Base-by-base conservation (phyloP, 2,888 invertebrate genomes). In the Pollenia amentaria region DNA sequence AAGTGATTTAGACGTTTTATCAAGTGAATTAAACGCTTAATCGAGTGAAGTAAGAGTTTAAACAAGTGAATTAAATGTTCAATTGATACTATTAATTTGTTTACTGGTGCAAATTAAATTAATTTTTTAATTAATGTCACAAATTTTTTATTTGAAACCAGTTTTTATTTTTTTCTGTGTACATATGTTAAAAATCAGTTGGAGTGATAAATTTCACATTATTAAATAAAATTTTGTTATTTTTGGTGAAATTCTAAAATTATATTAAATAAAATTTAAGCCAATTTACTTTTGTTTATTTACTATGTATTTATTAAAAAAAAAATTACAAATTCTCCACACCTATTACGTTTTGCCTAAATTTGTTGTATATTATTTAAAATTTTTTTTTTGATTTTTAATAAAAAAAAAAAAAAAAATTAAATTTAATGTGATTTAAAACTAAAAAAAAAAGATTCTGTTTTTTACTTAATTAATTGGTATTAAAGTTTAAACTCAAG, bases 311-410 rank as follows among this genome's bases (percentile, higher is more conserved):
- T 14, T 46, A 55, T 40, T 70, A 70, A 40, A 44, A 21, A 51
- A 40, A 51, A 48, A 29, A 48, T 29, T 40, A 42, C 7, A 12
- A 10, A 9, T 12, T 46, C 48, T 48, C 48, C 53, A 40, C 51
- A 67, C 83, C 57, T 65, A 11, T 40, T 65, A 18, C 11, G 12
- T 72, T 81, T 83, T 79, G 44, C 76, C 75, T 80, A 87, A 80
- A 76, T 9, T 76, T 72, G 1, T 79, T 78, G 14, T 81, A 48
- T 81, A 48, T 73, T 48, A 18, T 69, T 14, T 73, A 53, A 46
- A 44, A 1, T 60, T 51, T 60, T 38, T 60, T 60, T n/a, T 40
- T 51, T 12, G 12, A 64, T 44, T 62, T 60, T 70, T 46, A n/a
- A 38, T 55, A 40, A 29, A 42, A 53, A 64, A 70, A 55, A 55